Evolutionary conservation across 2,888 invertebrate species (phyloP).

Genomic region (Alentia gelatinosa): DNA sequence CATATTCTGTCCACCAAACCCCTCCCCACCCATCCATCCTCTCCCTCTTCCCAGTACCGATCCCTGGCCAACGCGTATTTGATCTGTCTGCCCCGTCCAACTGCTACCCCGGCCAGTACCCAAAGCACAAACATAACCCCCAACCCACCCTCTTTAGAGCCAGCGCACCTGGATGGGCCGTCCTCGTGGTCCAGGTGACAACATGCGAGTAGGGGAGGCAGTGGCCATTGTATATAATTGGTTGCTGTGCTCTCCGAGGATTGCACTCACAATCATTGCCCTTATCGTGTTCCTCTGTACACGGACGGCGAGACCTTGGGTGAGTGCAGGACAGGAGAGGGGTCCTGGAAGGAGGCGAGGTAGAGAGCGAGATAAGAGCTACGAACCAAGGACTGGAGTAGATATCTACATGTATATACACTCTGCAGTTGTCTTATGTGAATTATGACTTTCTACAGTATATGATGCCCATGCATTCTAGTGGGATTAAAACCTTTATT

Average conservation of each 20-base stretch:
- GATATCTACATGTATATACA: no score
- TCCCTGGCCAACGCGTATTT: no score
- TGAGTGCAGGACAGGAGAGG: neutral
- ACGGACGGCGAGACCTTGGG: neutral
- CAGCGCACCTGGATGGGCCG: neutral
- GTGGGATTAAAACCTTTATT: no score
- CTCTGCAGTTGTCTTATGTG: no score
- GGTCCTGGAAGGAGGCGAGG: neutral
- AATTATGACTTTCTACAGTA: no score
- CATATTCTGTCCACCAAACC: neutral
- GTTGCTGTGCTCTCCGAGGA: neutral
- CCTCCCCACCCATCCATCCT: neutral
- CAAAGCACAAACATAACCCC: neutral
- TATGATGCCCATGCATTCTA: no score
- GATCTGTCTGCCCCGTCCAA: neutral
- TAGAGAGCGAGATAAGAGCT: neutral
- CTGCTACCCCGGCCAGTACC: neutral
- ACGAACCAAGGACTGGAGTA: neutral
- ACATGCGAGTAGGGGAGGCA: neutral
- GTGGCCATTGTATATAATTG: neutral
- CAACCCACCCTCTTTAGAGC: no score
- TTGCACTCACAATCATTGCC: neutral
- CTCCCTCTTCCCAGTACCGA: neutral
- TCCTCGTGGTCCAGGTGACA: no score
- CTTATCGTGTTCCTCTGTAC: neutral